A percentile compares a stretch with the other conserved stretches of the same genome.
phyloP scores from a whole-genome alignment of 2,797 vertebrate genomes.

The Myotis planiceps region DNA sequence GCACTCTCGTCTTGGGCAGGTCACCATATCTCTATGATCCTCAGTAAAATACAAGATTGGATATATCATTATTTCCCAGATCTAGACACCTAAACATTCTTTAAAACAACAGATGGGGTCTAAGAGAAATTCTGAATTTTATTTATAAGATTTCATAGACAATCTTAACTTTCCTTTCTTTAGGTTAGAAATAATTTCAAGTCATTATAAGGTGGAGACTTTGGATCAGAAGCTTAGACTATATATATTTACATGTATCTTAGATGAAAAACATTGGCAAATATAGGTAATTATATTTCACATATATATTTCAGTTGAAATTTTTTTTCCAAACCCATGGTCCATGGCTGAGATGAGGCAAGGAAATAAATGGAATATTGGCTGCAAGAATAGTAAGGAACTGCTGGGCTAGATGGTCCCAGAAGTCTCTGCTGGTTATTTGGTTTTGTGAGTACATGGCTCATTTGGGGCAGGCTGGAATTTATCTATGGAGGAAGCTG shows the following conservation, averaged over 20 bases:
- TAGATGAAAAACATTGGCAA: background rate
- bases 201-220: background rate
- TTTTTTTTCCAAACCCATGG: background rate
- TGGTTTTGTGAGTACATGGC: background rate
- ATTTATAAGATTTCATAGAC: background rate
- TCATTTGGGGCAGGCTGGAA: conserved; percentile 13
- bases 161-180: conserved; percentile 26
- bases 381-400: background rate
- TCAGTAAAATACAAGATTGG: background rate
- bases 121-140: background rate
- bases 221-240: background rate
- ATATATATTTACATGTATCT: background rate
- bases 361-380: conserved; percentile 20
- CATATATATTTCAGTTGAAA: conserved; percentile 6
- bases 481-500: conserved; percentile 14
- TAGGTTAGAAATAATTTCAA: conserved; percentile 45
- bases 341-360: background rate
- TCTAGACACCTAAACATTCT: background rate
- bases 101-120: background rate
- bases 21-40: background rate
- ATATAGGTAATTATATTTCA: conserved; percentile 30
- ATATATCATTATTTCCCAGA: background rate
- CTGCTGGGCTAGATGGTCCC: background rate
- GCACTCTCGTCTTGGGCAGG: background rate
- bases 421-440: conserved; percentile 37